Evolutionary conservation across 2,797 vertebrate genomes (phyloP), one percentile per base, ranked within the genome.

Genomic region (Acanthopagrus latus): DNA sequence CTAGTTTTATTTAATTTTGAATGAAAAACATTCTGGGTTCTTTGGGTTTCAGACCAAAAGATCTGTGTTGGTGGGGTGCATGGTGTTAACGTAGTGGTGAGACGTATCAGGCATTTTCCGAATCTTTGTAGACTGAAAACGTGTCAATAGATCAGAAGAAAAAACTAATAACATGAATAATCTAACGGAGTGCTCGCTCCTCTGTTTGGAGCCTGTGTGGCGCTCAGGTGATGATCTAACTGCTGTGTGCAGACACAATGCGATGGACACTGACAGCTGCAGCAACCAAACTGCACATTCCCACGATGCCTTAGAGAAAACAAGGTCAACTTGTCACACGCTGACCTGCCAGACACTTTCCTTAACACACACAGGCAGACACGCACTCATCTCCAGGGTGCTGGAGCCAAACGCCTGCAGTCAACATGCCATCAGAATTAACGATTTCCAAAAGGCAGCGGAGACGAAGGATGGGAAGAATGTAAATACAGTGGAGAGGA

Each of bases 241-340:
- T 60, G 63, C 78, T 68, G 59, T 55, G 29, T 80, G 64, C 78
- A 56, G 64, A 78, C 44, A 90, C 87, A 90, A 84, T 67, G 70
- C 80, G 91, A 94, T 16, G 5, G 89, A 88, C 84, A 27, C 89
- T 21, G 71, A 80, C 93, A 94, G 93, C 91, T 92, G 93, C 81
- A 79, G 78, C 80, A 72, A 29, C 76, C 86, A 78, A 82, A 85
- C 71, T 75, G 64, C 59, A 80, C 86, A 89, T 93, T 93, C 91
- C 83, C 89, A 89, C 73, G 64, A 87, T 88, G 85, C 81, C 88
- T 56, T 64, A 68, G 83, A 81, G 81, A 83, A 90, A 90, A 86
- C 64, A 80, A 81, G 87, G 89, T 92, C 87, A 83, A 73, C 80
- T 70, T 85, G 80, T 85, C 83, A 60, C 77, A 60, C 77, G 63